Base-by-base conservation (phyloP, 2,113 vertebrate genomes). In the Phyllopteryx taeniolatus region DNA sequence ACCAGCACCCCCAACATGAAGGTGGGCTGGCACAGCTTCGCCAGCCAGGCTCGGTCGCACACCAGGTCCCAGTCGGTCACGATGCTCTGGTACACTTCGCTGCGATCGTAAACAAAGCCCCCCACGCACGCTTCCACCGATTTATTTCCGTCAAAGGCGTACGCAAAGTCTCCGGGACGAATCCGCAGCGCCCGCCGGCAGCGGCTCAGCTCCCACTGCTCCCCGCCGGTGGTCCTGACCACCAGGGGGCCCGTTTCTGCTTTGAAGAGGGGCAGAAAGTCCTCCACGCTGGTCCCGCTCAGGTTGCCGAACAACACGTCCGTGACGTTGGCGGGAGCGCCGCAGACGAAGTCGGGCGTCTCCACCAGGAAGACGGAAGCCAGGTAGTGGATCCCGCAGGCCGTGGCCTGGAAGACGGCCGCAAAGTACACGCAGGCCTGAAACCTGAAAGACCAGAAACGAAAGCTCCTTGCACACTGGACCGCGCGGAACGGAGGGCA, bases 321-420 rank as follows among this genome's bases (percentile, higher is more conserved):
- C 11, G 92, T 96, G 80, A 96, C 89, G 71, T 96, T 96, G 79
- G 88, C 91, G 0, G 93, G 91, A 62, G 90, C 76, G 0, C 76
- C 82, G 79, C 95, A 96, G 57, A 94, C 74, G 83, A 96, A 95
- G 72, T 91, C 92, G 4, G 96, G 97, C 8, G 94, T 94, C 70
- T 94, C 90, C 67, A 94, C 93, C 83, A 98, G 87, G 86, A 98
- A 97, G 51, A 98, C 95, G 1, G 96, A 96, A 2, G 96, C 90
- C 87, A 97, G 90, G 85, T 98, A 98, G 82, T 99, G 96, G 83
- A 97, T 95, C 46, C 96, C 96, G 80, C 96, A 98, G 22, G 97
- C 90, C 19, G 93, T 83, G 54, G 94, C 90, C 90, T 99, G 96
- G 91, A 98, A 96, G 74, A 92, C 93, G 67, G 91, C 95, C 27